phyloP scores from a whole-genome alignment of 2,888 invertebrate species.

The Acholoe squamosa region DNA sequence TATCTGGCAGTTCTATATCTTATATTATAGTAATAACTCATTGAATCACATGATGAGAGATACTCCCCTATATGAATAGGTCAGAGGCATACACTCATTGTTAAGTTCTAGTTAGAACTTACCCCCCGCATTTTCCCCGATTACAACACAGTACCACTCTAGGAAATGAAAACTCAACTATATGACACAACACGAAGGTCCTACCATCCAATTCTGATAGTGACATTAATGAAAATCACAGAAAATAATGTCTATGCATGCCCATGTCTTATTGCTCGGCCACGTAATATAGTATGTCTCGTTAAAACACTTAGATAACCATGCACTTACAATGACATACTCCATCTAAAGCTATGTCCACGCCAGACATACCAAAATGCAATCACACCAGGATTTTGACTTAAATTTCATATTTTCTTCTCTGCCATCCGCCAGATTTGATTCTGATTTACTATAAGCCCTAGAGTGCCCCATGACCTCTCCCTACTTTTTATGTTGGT shows the following conservation, averaged over 20 bases:
- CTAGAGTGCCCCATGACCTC: too few species aligned
- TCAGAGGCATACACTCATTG: neutral
- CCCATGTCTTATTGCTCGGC: conserved; percentile 5
- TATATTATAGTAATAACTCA: conserved; percentile 21
- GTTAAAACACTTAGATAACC: conserved; percentile 9
- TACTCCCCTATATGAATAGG: neutral
- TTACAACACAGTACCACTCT: neutral
- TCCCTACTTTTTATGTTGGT: too few species aligned
- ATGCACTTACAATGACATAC: conserved; percentile 14
- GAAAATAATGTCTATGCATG: conserved; percentile 15
- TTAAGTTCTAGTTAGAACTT: neutral
- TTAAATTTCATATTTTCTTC: too few species aligned
- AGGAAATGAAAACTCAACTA: neutral
- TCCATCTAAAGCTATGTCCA: conserved; percentile 27
- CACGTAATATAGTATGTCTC: conserved; percentile 21
- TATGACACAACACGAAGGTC: neutral
- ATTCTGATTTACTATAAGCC: too few species aligned
- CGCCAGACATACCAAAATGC: neutral
- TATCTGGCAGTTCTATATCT: conserved; percentile 3
- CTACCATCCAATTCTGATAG: neutral
- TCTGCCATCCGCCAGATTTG: too few species aligned
- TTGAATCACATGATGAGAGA: conserved; percentile 17
- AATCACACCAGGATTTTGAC: too few species aligned
- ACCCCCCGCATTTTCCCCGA: neutral
- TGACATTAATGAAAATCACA: neutral